Evolutionary conservation across 2,888 invertebrate genomes (phyloP).

Genomic region (Nipponacmea schrenckii): DNA sequence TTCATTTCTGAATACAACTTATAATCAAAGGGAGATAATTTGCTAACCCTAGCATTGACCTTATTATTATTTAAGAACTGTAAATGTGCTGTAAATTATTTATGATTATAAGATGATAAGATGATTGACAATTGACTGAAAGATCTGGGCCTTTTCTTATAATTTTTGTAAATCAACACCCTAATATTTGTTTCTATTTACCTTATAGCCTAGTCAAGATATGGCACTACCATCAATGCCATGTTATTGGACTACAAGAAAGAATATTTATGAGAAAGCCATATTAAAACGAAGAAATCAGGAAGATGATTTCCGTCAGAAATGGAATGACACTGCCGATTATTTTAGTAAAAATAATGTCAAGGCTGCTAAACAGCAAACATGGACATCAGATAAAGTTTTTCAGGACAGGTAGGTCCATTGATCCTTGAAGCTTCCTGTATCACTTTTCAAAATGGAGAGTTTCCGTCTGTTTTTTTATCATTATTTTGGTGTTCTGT

Average conservation of each 20-base stretch:
- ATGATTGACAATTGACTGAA: too few species aligned
- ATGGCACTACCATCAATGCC: constrained; percentile 65
- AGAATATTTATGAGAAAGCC: constrained; percentile 62
- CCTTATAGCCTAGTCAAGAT: not conserved
- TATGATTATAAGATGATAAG: too few species aligned
- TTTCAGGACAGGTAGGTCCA: constrained; percentile 54
- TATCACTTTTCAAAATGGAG: not conserved
- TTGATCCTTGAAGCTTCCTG: not conserved
- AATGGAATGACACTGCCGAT: constrained; percentile 58
- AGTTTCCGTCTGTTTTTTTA: too few species aligned
- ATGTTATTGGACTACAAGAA: constrained; percentile 58
- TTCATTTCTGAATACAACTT: too few species aligned
- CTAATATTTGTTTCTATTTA: not conserved
- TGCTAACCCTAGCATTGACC: too few species aligned
- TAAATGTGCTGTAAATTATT: too few species aligned
- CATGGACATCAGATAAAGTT: constrained; percentile 62
- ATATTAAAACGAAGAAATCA: constrained; percentile 58
- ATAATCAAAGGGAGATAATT: too few species aligned
- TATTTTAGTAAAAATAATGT: constrained; percentile 62
- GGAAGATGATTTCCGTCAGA: constrained; percentile 57
- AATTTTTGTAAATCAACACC: too few species aligned
- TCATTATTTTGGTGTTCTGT: not conserved
- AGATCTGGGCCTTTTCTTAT: too few species aligned
- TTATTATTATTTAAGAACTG: too few species aligned
- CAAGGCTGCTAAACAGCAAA: constrained; percentile 56